These are phyloP conservation scores for Epirrhoe tristata DNA, from an alignment of 2,888 invertebrate genomes.

Conservation along the genomic window DNA sequence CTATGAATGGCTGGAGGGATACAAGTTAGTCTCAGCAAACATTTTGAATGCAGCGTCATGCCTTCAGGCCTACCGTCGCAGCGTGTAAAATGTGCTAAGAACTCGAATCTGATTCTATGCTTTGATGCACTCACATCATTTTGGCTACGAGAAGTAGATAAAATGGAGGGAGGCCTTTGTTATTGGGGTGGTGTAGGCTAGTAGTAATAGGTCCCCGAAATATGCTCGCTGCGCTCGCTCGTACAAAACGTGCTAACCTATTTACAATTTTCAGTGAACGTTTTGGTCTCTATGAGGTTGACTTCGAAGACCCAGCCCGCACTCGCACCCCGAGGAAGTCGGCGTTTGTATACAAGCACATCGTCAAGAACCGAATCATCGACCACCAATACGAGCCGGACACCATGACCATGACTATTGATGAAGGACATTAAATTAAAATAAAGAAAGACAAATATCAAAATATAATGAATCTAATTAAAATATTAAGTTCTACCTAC, in stretches of 20 bases:
- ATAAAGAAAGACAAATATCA: neutral
- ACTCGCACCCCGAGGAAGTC: conserved; percentile 88
- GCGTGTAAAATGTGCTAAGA: too few species aligned
- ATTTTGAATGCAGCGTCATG: too few species aligned
- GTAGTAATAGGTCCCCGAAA: too few species aligned
- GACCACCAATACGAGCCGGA: conserved; percentile 66
- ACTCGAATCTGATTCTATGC: too few species aligned
- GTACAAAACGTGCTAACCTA: too few species aligned
- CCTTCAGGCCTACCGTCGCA: too few species aligned
- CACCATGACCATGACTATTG: conserved; percentile 63
- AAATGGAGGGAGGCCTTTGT: too few species aligned
- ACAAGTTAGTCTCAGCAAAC: conserved; percentile 80
- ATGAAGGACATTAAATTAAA: conserved; percentile 51
- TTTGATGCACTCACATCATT: too few species aligned
- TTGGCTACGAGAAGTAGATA: too few species aligned
- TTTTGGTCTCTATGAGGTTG: conserved; percentile 89
- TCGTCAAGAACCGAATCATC: conserved; percentile 76
- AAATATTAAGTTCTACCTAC: neutral
- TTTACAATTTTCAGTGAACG: conserved; percentile 73
- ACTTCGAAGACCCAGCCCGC: conserved; percentile 86
- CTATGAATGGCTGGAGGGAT: conserved; percentile 87
- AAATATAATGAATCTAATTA: neutral
- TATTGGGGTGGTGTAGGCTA: too few species aligned
- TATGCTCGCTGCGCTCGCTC: too few species aligned
- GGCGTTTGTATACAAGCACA: conserved; percentile 81